phyloP scores from a whole-genome alignment of 2,797 vertebrate genomes.

The Clarias platycephalus region DNA sequence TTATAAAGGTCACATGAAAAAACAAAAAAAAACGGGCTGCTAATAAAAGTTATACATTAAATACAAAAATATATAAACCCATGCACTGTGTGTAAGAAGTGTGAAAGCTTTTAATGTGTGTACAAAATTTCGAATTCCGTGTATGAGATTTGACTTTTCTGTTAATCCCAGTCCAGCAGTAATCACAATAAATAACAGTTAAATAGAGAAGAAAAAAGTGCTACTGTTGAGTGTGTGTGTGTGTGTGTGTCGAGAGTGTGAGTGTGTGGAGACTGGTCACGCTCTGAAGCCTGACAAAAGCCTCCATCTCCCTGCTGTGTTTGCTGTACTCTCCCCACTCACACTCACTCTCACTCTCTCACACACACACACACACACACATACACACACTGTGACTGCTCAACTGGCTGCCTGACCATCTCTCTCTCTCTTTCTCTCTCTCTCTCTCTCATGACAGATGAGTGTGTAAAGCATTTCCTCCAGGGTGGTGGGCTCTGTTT shows the following conservation, averaged over 20 bases:
- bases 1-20: background rate
- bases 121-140: background rate
- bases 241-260: constrained; percentile 4
- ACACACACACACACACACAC: constrained; percentile 31
- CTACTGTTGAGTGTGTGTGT: constrained; percentile 50
- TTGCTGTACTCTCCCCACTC: constrained; percentile 57
- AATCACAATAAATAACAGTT: constrained; percentile 10
- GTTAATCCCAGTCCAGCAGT: background rate
- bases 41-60: background rate
- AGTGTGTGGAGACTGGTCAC: constrained; percentile 61
- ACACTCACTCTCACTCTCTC: constrained; percentile 29
- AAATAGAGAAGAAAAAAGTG: constrained; percentile 50
- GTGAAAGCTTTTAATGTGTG: background rate
- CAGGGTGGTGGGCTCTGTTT: constrained; percentile 62
- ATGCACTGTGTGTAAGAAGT: background rate
- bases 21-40: background rate
- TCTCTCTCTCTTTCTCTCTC: constrained; percentile 33
- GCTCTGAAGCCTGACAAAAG: constrained; percentile 68
- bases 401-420: constrained; percentile 31
- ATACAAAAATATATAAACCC: background rate
- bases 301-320: constrained; percentile 62
- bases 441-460: constrained; percentile 65
- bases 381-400: constrained; percentile 38
- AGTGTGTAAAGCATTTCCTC: constrained; percentile 68
- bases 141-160: background rate